Percentiles rank a stretch among this genome's conserved stretches.
phyloP scores from a whole-genome alignment of 2,797 vertebrate genomes.

The Sitta carolinensis region DNA sequence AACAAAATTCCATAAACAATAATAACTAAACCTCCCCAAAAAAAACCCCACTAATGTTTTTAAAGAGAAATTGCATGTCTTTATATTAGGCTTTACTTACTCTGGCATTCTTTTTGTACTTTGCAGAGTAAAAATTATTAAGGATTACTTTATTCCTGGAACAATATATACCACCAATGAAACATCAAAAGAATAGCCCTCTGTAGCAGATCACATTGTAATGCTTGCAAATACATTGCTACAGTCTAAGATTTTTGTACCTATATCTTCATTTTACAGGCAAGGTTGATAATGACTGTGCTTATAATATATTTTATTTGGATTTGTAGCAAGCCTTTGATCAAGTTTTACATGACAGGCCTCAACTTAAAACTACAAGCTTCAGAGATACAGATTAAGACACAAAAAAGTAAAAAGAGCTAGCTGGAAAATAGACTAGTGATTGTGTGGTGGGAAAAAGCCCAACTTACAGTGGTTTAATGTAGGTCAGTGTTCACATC shows the following conservation, averaged over 20 bases:
- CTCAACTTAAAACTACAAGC: slow-evolving; percentile 42
- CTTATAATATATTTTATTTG: slow-evolving; percentile 49
- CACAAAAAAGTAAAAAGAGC: slow-evolving; percentile 15
- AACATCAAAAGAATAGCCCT: slow-evolving; percentile 19
- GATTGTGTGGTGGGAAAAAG: neutral
- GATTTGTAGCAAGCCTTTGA: slow-evolving; percentile 57
- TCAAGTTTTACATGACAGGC: slow-evolving; percentile 42
- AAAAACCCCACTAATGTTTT: neutral
- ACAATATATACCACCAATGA: slow-evolving; percentile 41
- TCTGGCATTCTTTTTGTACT: neutral
- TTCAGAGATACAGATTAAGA: slow-evolving; percentile 40
- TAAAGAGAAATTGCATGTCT: neutral
- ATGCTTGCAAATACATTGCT: slow-evolving; percentile 27
- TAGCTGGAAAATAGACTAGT: slow-evolving; percentile 14
- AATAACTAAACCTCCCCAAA: neutral
- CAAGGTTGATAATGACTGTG: slow-evolving; percentile 22
- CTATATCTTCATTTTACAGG: slow-evolving; percentile 42
- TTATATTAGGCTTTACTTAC: neutral
- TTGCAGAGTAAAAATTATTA: neutral
- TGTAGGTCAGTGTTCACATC: neutral
- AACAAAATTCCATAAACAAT: rapidly evolving
- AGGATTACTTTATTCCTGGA: slow-evolving; percentile 16
- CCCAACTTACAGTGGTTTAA: neutral
- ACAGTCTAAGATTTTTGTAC: slow-evolving; percentile 10
- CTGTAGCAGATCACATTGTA: slow-evolving; percentile 42